Conservation (phyloP, 2,113 vertebrate genomes). For the Promerops cafer region DNA sequence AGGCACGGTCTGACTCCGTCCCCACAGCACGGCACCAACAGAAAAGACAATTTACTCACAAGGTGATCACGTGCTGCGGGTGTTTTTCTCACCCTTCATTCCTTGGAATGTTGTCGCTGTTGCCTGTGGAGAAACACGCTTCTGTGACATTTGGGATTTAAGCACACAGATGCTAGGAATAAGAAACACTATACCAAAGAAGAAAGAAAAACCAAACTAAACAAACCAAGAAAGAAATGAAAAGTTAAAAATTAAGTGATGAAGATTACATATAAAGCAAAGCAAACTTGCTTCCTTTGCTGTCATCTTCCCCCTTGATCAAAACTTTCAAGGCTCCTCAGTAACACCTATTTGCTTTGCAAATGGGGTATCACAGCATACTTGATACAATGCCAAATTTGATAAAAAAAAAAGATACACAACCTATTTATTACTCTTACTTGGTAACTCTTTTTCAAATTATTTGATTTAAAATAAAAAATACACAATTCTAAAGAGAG, state of each 20-base stretch:
- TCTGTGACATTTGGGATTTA: background rate
- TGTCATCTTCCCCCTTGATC: background rate
- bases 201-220: background rate
- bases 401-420: rapidly evolving
- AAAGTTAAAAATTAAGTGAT: background rate
- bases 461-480: background rate
- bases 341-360: background rate
- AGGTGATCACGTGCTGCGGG: background rate
- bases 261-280: background rate
- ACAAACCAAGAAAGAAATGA: background rate
- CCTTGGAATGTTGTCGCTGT: background rate
- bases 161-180: background rate
- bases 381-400: background rate
- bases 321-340: background rate
- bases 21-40: background rate
- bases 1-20: background rate
- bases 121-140: background rate
- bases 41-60: background rate
- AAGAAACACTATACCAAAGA: background rate
- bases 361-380: background rate
- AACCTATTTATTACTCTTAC: background rate
- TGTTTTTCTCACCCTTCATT: background rate
- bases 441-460: background rate
- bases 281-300: background rate
- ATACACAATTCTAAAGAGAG: background rate